phyloP scores from a whole-genome alignment of 2,797 vertebrate genomes.

The Fundulus diaphanus region DNA sequence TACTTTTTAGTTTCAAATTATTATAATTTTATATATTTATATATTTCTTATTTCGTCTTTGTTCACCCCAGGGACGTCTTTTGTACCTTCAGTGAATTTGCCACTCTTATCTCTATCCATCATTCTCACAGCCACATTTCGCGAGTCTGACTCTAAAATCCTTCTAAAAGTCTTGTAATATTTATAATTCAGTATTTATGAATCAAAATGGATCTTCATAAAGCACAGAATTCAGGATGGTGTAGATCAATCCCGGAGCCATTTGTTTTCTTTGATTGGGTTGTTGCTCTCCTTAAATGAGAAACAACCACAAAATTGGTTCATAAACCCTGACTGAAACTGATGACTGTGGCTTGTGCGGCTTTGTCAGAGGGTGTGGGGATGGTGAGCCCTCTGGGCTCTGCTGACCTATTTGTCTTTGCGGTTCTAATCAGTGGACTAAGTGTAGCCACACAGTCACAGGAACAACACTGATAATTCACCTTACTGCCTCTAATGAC shows the following conservation, averaged over 20 bases:
- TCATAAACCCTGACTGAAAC: neutral
- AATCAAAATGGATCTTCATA: constrained; percentile 3
- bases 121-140: neutral
- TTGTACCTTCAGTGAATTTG: neutral
- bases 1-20: neutral
- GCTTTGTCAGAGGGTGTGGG: neutral
- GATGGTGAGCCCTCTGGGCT: neutral
- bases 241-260: neutral
- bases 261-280: neutral
- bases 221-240: neutral
- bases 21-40: neutral
- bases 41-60: neutral
- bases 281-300: neutral
- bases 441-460: neutral
- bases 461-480: neutral
- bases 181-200: neutral
- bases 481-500: neutral
- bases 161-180: neutral
- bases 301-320: neutral
- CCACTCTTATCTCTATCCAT: no score
- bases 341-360: neutral
- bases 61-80: neutral
- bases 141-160: neutral
- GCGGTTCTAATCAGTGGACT: constrained; percentile 59
- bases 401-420: constrained; percentile 70